These are phyloP conservation scores for Psittacara wagleri DNA, from an alignment of 2,113 vertebrate species.

Conservation along the genomic window DNA sequence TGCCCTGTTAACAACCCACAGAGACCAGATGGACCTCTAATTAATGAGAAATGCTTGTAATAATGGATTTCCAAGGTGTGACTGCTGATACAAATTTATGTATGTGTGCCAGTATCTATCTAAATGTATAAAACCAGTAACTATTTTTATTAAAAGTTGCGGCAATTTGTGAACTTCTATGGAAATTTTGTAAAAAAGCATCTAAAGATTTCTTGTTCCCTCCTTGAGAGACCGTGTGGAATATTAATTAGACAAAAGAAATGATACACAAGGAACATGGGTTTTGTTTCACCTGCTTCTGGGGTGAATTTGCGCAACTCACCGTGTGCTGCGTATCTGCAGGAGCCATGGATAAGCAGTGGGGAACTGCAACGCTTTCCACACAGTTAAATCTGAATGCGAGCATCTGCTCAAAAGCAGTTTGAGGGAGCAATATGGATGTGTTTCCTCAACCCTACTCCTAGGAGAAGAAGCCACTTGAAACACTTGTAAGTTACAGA, in stretches of 20 bases:
- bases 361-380: background rate
- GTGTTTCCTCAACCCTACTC: background rate
- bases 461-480: background rate
- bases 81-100: background rate
- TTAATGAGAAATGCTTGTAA: background rate
- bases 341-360: background rate
- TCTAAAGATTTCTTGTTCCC: background rate
- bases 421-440: background rate
- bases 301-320: background rate
- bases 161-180: background rate
- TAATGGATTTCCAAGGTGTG: background rate
- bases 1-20: conserved; percentile 18
- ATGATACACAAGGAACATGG: background rate
- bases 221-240: background rate
- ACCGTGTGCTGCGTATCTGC: fast-evolving
- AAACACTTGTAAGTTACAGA: background rate
- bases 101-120: background rate
- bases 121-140: background rate
- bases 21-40: conserved; percentile 48
- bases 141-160: background rate
- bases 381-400: background rate
- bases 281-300: background rate
- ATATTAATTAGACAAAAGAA: background rate
- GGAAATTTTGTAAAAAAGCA: background rate
- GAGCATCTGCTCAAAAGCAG: background rate